Percentiles rank a stretch among this genome's conserved stretches.
These are phyloP conservation scores for Selenia dentaria DNA, from an alignment of 2,888 invertebrate genomes.

Conservation along the genomic window DNA sequence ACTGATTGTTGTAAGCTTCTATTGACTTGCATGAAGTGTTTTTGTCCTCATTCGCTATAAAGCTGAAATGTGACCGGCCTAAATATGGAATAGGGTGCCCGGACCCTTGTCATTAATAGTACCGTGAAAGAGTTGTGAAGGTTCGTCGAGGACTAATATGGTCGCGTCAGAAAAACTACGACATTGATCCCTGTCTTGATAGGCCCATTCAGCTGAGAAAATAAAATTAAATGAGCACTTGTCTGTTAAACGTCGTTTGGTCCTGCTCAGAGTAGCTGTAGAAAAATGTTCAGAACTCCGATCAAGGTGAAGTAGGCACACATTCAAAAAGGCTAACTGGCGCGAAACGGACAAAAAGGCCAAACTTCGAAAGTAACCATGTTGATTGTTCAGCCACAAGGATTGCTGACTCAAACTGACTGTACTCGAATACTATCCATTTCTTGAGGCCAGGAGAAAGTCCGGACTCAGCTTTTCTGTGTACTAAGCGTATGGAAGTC, in stretches of 20 bases:
- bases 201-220: conserved; percentile 31
- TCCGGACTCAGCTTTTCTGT: too few relatives aligned
- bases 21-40: conserved; percentile 62
- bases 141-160: conserved; percentile 38
- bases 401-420: too few relatives aligned
- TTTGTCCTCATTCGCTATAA: conserved; percentile 36
- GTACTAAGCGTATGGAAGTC: too few relatives aligned
- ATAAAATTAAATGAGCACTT: conserved; percentile 27
- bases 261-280: too few relatives aligned
- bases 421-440: too few relatives aligned
- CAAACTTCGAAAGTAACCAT: too few relatives aligned
- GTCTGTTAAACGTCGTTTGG: not conserved
- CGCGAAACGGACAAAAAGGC: too few relatives aligned
- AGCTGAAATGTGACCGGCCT: conserved; percentile 40
- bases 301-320: too few relatives aligned
- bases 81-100: conserved; percentile 50
- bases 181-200: conserved; percentile 33
- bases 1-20: conserved; percentile 30
- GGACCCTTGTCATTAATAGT: conserved; percentile 51
- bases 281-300: too few relatives aligned
- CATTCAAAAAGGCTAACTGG: too few relatives aligned
- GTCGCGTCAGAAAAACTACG: conserved; percentile 38
- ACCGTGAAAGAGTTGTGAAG: conserved; percentile 42
- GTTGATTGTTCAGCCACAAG: too few relatives aligned
- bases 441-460: too few relatives aligned